phyloP scores from a whole-genome alignment of 2,113 vertebrate genomes.

The Salvelinus sp. region DNA sequence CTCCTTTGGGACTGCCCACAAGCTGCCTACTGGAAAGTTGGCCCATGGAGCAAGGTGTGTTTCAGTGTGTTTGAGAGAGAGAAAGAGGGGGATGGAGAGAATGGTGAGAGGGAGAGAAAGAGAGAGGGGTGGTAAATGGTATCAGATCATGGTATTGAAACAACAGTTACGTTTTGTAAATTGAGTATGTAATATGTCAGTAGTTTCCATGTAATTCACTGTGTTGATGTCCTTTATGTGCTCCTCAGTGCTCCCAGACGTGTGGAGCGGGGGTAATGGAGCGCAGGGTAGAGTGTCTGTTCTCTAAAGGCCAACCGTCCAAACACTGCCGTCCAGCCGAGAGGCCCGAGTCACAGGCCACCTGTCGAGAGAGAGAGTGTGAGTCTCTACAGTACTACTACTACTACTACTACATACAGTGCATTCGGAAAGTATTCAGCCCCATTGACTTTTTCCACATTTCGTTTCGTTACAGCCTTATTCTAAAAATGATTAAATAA shows the following conservation, averaged over 20 bases:
- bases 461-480: too few relatives aligned
- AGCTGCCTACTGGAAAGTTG: conserved; percentile 81
- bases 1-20: conserved; percentile 75
- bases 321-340: conserved; percentile 79
- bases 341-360: conserved; percentile 79
- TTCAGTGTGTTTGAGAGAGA: not conserved
- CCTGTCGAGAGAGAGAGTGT: conserved; percentile 84
- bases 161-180: not conserved
- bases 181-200: too few relatives aligned
- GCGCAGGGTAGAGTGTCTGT: conserved; percentile 81
- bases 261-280: conserved; percentile 85
- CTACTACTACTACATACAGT: not conserved
- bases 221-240: conserved; percentile 7
- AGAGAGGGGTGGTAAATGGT: not conserved
- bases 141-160: not conserved
- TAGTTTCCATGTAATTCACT: too few relatives aligned
- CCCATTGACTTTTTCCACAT: too few relatives aligned
- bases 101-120: too few relatives aligned
- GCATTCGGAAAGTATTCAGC: too few relatives aligned
- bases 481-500: too few relatives aligned
- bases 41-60: conserved; percentile 84
- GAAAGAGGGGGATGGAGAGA: too few relatives aligned
- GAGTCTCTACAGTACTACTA: conserved; percentile 56
- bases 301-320: conserved; percentile 75
- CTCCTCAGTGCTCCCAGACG: conserved; percentile 85